These are phyloP conservation scores for Morelia viridis DNA, from an alignment of 2,797 vertebrate genomes.

Conservation along the genomic window DNA sequence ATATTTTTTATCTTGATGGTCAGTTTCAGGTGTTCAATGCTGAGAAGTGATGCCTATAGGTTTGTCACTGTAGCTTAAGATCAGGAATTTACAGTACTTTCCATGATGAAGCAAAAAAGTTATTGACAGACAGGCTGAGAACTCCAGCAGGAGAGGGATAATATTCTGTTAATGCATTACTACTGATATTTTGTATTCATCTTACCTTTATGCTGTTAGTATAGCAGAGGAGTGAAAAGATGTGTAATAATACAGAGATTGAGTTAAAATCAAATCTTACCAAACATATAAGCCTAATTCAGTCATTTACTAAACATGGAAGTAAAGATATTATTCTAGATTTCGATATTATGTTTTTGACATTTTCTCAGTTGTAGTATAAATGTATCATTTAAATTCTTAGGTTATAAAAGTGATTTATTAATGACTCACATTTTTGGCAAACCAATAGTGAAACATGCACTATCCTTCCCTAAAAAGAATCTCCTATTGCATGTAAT, in stretches of 20 bases:
- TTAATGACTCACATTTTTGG: slow-evolving; percentile 23
- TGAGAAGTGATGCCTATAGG: neutral
- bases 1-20: neutral
- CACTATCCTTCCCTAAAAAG: neutral
- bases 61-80: neutral
- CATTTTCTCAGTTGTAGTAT: slow-evolving; percentile 24
- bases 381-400: slow-evolving; percentile 34
- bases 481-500: slow-evolving; percentile 6
- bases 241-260: slow-evolving; percentile 24
- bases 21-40: neutral
- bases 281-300: slow-evolving; percentile 37
- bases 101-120: neutral
- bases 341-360: slow-evolving; percentile 20
- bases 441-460: neutral
- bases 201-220: slow-evolving; percentile 15
- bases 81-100: neutral
- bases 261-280: slow-evolving; percentile 42
- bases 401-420: slow-evolving; percentile 32
- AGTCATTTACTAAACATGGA: slow-evolving; percentile 47
- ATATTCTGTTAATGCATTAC: slow-evolving; percentile 2
- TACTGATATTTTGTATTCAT: neutral
- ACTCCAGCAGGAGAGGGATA: slow-evolving; percentile 12
- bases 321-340: slow-evolving; percentile 22
- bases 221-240: neutral
- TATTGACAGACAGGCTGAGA: slow-evolving; percentile 28